phyloP scores from a whole-genome alignment of 2,888 invertebrate genomes.

The Escarpia spicata region DNA sequence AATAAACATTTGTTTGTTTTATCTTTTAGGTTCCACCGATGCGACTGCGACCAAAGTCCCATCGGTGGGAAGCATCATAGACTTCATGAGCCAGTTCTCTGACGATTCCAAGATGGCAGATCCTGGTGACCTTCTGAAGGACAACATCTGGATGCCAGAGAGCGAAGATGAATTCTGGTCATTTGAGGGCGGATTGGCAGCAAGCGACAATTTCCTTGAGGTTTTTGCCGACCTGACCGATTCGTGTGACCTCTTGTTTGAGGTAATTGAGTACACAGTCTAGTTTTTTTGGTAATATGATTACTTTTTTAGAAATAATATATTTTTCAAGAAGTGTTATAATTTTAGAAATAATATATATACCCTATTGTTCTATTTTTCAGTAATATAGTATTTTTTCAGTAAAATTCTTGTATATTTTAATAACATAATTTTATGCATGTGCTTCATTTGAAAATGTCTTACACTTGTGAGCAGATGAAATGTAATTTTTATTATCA shows the following conservation, averaged over 20 bases:
- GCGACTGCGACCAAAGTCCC: not conserved
- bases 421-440: too few species aligned
- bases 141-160: not conserved
- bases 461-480: too few species aligned
- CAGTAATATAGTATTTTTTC: too few species aligned
- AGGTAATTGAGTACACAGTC: not conserved
- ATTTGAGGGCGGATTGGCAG: not conserved
- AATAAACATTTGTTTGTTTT: too few species aligned
- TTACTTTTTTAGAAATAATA: too few species aligned
- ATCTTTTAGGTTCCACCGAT: not conserved
- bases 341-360: too few species aligned
- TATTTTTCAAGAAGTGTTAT: too few species aligned
- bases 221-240: slow-evolving; percentile 5
- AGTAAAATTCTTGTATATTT: too few species aligned
- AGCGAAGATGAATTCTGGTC: not conserved
- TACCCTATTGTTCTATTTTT: too few species aligned
- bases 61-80: not conserved
- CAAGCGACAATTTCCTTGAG: not conserved
- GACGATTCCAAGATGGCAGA: not conserved
- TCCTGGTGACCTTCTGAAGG: not conserved
- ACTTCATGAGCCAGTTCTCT: not conserved
- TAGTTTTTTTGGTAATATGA: not conserved
- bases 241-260: slow-evolving; percentile 4
- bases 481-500: too few species aligned
- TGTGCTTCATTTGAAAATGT: too few species aligned